phyloP scores from a whole-genome alignment of 2,797 vertebrate genomes.

The Bryconaethiops microstoma region DNA sequence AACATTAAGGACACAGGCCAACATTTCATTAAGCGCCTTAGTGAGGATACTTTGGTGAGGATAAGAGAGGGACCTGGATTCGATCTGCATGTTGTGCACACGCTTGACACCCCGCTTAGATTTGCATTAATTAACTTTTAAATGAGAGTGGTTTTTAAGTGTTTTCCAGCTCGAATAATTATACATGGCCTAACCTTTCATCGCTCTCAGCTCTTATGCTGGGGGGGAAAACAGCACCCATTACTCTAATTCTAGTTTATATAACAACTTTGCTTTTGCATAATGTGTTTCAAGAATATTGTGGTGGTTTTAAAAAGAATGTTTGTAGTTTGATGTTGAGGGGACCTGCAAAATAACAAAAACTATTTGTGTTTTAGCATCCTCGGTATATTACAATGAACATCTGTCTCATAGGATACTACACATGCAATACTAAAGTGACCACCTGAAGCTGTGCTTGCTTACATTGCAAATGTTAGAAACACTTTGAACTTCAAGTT shows the following conservation, averaged over 20 bases:
- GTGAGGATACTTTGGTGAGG: slow-evolving; percentile 5
- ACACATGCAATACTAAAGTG: no score
- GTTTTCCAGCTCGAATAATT: slow-evolving; percentile 44
- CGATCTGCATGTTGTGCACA: slow-evolving; percentile 44
- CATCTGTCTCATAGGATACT: no score
- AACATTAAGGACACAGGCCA: not conserved
- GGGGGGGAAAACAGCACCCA: not conserved
- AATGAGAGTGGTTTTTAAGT: slow-evolving; percentile 51
- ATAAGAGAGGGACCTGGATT: slow-evolving; percentile 5
- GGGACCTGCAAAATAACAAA: not conserved
- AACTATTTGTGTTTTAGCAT: not conserved
- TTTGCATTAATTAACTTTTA: slow-evolving; percentile 55
- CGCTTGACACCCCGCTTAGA: slow-evolving; percentile 41
- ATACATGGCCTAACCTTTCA: slow-evolving; percentile 58
- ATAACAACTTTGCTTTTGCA: slow-evolving; percentile 2
- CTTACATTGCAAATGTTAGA: no score
- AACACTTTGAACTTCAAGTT: not conserved
- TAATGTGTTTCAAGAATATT: not conserved
- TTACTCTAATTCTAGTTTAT: slow-evolving; percentile 30
- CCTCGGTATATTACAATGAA: not conserved
- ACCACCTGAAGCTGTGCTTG: no score
- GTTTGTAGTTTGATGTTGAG: slow-evolving; percentile 6
- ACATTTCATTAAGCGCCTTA: slow-evolving; percentile 12
- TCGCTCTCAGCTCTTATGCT: slow-evolving; percentile 3
- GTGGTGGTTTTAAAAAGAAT: not conserved